Percentiles rank a stretch among this genome's conserved stretches.
phyloP scores from a whole-genome alignment of 2,888 invertebrate genomes.

The Drosophila prostipennis region DNA sequence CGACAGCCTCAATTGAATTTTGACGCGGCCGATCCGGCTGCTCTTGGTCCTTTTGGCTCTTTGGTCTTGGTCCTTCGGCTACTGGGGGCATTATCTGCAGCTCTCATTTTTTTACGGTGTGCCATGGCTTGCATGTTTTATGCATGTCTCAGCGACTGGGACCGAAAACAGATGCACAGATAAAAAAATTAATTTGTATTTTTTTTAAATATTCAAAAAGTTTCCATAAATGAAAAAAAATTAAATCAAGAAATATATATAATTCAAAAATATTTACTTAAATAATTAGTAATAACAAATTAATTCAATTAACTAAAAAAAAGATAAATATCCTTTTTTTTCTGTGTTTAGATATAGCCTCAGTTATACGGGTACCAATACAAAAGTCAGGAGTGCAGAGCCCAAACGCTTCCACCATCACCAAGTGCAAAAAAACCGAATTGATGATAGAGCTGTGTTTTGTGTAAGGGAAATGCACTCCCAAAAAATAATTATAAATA shows the following conservation, averaged over 20 bases:
- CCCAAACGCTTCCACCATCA: constrained; percentile 53
- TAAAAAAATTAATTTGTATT: background rate
- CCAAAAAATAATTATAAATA: background rate
- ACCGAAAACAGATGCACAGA: constrained; percentile 12
- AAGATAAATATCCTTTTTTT: background rate
- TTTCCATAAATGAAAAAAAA: no score
- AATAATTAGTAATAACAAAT: no score
- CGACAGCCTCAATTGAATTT: constrained; percentile 72
- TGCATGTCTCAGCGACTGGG: constrained; percentile 51
- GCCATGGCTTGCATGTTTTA: constrained; percentile 61
- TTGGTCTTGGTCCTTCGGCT: constrained; percentile 28
- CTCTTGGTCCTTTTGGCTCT: constrained; percentile 14
- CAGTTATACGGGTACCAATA: constrained; percentile 6
- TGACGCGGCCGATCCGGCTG: constrained; percentile 63
- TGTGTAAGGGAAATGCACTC: background rate
- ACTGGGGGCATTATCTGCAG: constrained; percentile 65
- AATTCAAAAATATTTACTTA: no score
- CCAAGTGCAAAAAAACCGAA: constrained; percentile 44
- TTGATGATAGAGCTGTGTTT: constrained; percentile 51
- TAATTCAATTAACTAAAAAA: no score
- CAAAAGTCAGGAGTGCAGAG: constrained; percentile 52
- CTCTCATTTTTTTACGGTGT: constrained; percentile 51
- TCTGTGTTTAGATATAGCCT: background rate
- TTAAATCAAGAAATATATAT: no score
- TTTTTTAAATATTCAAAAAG: no score